phyloP scores from a whole-genome alignment of 1,140 invertebrate genomes.

The Meloidogyne floridensis region DNA sequence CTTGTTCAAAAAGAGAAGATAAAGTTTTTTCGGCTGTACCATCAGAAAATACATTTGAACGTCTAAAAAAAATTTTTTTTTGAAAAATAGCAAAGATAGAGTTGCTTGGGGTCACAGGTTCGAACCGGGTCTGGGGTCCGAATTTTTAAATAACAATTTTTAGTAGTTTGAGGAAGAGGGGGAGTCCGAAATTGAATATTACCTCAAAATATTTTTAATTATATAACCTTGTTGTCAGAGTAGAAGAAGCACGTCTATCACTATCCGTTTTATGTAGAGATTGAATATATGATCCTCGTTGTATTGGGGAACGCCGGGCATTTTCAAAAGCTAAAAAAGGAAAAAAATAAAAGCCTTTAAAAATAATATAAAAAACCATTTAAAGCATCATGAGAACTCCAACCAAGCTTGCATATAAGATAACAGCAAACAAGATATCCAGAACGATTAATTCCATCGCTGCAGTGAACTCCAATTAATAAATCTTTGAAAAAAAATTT shows the following conservation, averaged over 20 bases:
- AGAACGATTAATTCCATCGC: constrained; percentile 85
- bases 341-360: constrained; percentile 71
- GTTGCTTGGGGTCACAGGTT: too few species aligned
- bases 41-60: background rate
- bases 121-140: too few species aligned
- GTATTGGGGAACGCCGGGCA: constrained; percentile 68
- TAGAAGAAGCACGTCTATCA: constrained; percentile 31
- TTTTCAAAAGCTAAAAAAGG: constrained; percentile 66
- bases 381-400: constrained; percentile 51
- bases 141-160: too few species aligned
- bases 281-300: constrained; percentile 67
- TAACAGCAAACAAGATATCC: constrained; percentile 81
- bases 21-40: background rate
- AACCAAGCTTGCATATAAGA: constrained; percentile 71
- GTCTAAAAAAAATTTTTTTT: background rate
- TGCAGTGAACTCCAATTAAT: constrained; percentile 86
- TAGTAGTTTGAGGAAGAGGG: too few species aligned
- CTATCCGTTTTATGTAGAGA: constrained; percentile 64
- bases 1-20: constrained; percentile 27
- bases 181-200: too few species aligned
- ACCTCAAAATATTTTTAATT: too few species aligned
- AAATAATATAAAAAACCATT: background rate
- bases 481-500: constrained; percentile 72
- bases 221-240: background rate
- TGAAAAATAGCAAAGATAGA: background rate